Conservation (phyloP, 2,113 vertebrate species). For the Ceyx cyanopectus region DNA sequence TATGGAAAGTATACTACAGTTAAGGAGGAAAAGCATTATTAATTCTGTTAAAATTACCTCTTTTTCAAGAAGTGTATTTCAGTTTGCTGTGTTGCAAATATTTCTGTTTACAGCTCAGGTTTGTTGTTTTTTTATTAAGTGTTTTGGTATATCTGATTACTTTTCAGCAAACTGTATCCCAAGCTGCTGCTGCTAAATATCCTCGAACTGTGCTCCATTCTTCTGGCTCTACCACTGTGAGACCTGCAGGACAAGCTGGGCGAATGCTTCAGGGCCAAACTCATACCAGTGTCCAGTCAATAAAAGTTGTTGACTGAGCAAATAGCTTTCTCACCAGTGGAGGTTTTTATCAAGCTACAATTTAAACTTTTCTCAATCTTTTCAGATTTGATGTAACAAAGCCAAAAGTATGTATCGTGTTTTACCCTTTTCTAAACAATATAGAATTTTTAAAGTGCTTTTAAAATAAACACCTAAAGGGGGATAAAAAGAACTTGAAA, state of each 20-base stretch:
- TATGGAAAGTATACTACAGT: not conserved
- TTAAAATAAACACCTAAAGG: not conserved
- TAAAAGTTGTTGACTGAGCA: slow-evolving; percentile 92
- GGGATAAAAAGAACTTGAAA: not conserved
- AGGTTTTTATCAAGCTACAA: slow-evolving; percentile 17
- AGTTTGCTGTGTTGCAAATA: not conserved
- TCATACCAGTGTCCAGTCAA: slow-evolving; percentile 81
- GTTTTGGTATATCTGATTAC: slow-evolving; percentile 13
- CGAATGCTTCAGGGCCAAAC: slow-evolving; percentile 67
- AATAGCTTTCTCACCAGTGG: not conserved
- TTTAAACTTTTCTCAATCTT: not conserved
- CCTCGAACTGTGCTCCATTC: slow-evolving; percentile 83
- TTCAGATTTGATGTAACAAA: not conserved
- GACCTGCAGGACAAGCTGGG: slow-evolving; percentile 75
- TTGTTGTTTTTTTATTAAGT: not conserved
- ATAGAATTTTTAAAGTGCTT: not conserved
- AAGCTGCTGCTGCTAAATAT: slow-evolving; percentile 90
- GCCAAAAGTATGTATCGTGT: slow-evolving; percentile 39
- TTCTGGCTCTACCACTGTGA: slow-evolving; percentile 58
- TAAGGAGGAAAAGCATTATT: not conserved
- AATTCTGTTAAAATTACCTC: not conserved
- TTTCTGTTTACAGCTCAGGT: not conserved
- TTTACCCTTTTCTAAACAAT: slow-evolving; percentile 34
- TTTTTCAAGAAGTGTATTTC: not conserved
- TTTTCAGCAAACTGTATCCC: slow-evolving; percentile 91